A percentile compares a stretch with the other conserved stretches of the same genome.
Evolutionary conservation across 1,140 invertebrate species (phyloP).

Genomic region (Drosophila parvula): DNA sequence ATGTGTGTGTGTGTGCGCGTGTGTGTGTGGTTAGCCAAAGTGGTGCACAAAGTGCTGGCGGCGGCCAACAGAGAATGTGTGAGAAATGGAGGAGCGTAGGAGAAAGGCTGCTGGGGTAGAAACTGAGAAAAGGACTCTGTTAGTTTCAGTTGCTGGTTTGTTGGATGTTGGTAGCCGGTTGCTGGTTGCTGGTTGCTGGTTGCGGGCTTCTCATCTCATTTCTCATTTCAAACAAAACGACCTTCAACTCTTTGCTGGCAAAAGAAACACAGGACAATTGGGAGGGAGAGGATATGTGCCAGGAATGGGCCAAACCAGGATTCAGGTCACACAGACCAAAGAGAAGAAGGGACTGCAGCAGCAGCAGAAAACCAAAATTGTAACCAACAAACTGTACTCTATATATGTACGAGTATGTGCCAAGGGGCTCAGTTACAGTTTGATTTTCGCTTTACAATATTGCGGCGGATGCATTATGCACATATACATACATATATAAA

Average conservation of each 20-base stretch:
- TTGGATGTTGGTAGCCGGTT: conserved; percentile 39
- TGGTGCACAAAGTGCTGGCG: conserved; percentile 75
- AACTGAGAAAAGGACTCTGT: conserved; percentile 48
- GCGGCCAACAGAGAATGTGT: conserved; percentile 58
- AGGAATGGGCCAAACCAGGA: conserved; percentile 41
- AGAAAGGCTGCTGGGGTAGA: conserved; percentile 1
- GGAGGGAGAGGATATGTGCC: neutral
- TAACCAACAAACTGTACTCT: conserved; percentile 63
- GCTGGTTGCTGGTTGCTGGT: conserved; percentile 36
- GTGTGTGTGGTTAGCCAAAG: conserved; percentile 65
- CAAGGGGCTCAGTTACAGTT: conserved; percentile 37
- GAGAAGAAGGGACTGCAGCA: conserved; percentile 10
- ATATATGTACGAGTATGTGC: conserved; percentile 4
- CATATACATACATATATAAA: conserved; percentile 1
- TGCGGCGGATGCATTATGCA: conserved; percentile 29
- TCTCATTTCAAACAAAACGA: conserved; percentile 63
- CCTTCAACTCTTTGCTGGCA: conserved; percentile 60
- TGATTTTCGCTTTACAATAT: conserved; percentile 43
- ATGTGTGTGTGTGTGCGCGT: conserved; percentile 19
- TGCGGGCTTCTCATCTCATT: conserved; percentile 43
- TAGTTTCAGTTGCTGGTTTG: conserved; percentile 57
- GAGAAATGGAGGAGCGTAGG: conserved; percentile 33
- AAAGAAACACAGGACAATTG: conserved; percentile 36
- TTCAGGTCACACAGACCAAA: conserved; percentile 49
- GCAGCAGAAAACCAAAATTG: conserved; percentile 47